A percentile compares a stretch with the other conserved stretches of the same genome.
phyloP scores from a whole-genome alignment of 2,113 vertebrate genomes.

The Blennius ocellaris region DNA sequence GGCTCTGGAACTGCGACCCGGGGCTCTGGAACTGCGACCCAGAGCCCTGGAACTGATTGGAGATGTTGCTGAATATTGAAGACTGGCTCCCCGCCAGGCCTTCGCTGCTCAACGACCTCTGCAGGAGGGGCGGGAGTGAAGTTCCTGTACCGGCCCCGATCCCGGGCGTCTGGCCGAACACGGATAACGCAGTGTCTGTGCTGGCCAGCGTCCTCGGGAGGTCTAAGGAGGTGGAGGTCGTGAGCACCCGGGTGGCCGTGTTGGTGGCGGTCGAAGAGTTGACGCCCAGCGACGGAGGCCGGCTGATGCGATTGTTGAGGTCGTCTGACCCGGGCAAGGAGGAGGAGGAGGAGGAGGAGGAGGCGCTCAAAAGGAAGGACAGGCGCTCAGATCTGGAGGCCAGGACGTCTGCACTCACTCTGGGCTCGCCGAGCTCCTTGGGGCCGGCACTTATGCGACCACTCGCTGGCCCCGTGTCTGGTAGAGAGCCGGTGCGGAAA shows the following conservation, averaged over 20 bases:
- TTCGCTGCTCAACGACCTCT: slow-evolving; percentile 70
- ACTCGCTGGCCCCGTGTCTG: slow-evolving; percentile 28
- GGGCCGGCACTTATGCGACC: slow-evolving; percentile 23
- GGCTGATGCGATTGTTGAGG: slow-evolving; percentile 35
- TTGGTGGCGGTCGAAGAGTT: slow-evolving; percentile 25
- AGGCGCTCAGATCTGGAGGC: slow-evolving; percentile 67
- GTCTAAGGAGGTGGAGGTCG: slow-evolving; percentile 56
- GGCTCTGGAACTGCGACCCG: no score
- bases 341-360: slow-evolving; percentile 54
- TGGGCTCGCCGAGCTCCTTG: neutral
- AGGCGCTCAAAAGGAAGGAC: slow-evolving; percentile 65
- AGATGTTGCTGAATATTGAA: slow-evolving; percentile 39
- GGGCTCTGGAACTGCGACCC: no score
- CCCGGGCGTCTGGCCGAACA: slow-evolving; percentile 41
- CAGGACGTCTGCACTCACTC: neutral
- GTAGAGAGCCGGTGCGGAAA: slow-evolving; percentile 67
- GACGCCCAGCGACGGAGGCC: slow-evolving; percentile 10
- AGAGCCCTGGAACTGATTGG: slow-evolving; percentile 47
- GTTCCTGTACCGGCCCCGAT: slow-evolving; percentile 9
- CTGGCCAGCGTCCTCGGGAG: slow-evolving; percentile 30
- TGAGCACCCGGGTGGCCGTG: slow-evolving; percentile 52
- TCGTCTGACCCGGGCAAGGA: slow-evolving; percentile 61
- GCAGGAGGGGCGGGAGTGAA: slow-evolving; percentile 47
- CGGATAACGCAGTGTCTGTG: slow-evolving; percentile 39
- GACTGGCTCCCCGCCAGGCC: slow-evolving; percentile 12